Base-by-base conservation (phyloP, 2,797 vertebrate species). In the Sylvilagus floridanus region DNA sequence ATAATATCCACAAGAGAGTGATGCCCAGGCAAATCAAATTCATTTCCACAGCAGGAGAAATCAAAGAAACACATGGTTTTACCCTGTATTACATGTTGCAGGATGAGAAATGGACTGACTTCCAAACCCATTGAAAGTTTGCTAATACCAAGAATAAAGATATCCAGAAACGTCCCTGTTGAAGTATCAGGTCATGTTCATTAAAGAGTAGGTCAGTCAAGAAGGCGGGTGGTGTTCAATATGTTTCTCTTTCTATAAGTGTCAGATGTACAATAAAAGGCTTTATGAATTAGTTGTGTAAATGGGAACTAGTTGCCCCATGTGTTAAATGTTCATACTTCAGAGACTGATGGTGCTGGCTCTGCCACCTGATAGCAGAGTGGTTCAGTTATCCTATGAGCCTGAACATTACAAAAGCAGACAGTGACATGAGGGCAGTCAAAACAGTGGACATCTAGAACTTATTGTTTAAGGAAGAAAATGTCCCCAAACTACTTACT, bases 51-150 rank as follows among this genome's bases (percentile, higher is more conserved):
- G 79, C 13, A 84, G 50, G 8, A 8, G 92, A 92, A 93, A 62
- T 54, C 69, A 90, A 95, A 71, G 84, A 95, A 89, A 90, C 28
- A 62, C 30, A 30, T 83, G n/a, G 77, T 84, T 66, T 71, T n/a
- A 76, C 52, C 50, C 84, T 68, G 87, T 86, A 72, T 84, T 54
- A 87, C 22, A 32, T 63, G 57, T 7, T 71, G 79, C 28, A 76
- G 52, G 84, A n/a, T 66, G 68, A 90, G 78, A 89, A 65, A 50
- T 47, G 30, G 11, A 71, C 81, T 90, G 24, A 84, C 11, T 91
- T 93, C 63, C 60, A 93, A 82, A 86, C 69, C 69, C 62, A 69
- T 3, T 37, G 78, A 75, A 93, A 92, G 68, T 65, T 54, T 69
- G 52, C 68, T 78, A 7, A 75, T 77, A 62, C 86, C 75, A 94